Percentiles rank a stretch among this genome's conserved stretches.
These are phyloP conservation scores for Dasysyrphus tricinctus DNA, from an alignment of 2,888 invertebrate species.

Conservation along the genomic window DNA sequence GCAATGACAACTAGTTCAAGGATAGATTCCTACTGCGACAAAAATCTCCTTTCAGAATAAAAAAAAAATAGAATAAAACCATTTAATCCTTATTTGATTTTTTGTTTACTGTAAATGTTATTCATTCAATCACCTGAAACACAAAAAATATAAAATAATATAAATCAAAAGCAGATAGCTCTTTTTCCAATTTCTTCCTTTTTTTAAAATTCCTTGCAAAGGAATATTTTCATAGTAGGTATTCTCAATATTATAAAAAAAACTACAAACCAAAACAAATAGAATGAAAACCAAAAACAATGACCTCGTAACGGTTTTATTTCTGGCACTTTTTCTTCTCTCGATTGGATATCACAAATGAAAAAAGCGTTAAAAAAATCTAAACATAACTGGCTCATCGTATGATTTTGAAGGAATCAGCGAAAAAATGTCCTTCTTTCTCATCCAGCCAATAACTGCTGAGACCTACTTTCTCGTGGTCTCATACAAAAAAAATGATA, in stretches of 20 bases:
- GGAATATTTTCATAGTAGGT: neutral
- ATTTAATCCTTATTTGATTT: neutral
- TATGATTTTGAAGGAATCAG: conserved; percentile 42
- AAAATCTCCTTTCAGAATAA: neutral
- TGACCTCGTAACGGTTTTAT: conserved; percentile 58
- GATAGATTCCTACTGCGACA: neutral
- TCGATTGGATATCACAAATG: conserved; percentile 17
- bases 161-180: conserved; percentile 3
- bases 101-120: neutral
- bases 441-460: conserved; percentile 49
- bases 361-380: conserved; percentile 5
- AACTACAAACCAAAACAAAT: neutral
- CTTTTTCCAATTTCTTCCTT: neutral
- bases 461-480: conserved; percentile 51
- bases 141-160: neutral
- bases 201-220: conserved; percentile 30
- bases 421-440: conserved; percentile 43
- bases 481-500: conserved; percentile 6
- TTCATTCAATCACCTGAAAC: conserved; percentile 14
- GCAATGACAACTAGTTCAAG: conserved; percentile 2
- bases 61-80: neutral
- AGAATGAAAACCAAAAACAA: conserved; percentile 38
- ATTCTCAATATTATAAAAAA: conserved; percentile 7
- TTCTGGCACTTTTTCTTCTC: conserved; percentile 49
- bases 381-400: conserved; percentile 33